Evolutionary conservation across 1,140 invertebrate genomes (phyloP), one percentile per base, ranked within the genome.

Genomic region (Magallana angulata): DNA sequence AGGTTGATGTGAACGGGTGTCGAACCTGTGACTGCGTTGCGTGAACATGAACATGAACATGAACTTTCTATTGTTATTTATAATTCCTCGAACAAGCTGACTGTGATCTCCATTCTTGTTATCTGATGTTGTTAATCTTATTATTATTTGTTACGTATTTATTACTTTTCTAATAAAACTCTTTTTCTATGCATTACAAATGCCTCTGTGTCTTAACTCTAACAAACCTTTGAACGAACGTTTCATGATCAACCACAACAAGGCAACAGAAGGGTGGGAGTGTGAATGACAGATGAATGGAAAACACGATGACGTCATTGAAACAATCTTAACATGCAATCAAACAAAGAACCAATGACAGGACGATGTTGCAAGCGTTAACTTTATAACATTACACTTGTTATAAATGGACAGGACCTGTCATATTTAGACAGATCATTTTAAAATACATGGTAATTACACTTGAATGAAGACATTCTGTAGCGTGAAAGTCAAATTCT

Each of bases 141-240:
- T 71, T 71, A 30, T 71, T 71, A 48, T 71, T 71, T 71, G 68
- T 24, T 71, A 71, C 36, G 36, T 71, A 71, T 71, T 71, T 71
- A 71, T 71, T 71, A 71, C 36, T 71, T 71, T 71, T 71, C 68
- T 71, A 71, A 71, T 71, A 71, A 71, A 71, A 71, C 68, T 11
- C 11, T 71, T 71, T 71, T 71, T 36, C 30, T 30, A 11, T 71
- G 18, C 11, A 24, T 16, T 30, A 36, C 18, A 18, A 24, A 30
- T 71, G 30, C 1, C 36, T 71, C 11, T 71, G 7, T 9, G 7
- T 71, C 36, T 3, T 11, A 2, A 48, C 36, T 48, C 36, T 48
- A 48, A 48, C 36, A 48, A 48, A 48, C 5, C 36, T 48, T 48
- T 48, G 36, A 48, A 48, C 36, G 36, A 48, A 48, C 36, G 36